A percentile compares a stretch with the other conserved stretches of the same genome.
Evolutionary conservation across 2,797 vertebrate genomes (phyloP).

Genomic region (Oreortyx pictus): DNA sequence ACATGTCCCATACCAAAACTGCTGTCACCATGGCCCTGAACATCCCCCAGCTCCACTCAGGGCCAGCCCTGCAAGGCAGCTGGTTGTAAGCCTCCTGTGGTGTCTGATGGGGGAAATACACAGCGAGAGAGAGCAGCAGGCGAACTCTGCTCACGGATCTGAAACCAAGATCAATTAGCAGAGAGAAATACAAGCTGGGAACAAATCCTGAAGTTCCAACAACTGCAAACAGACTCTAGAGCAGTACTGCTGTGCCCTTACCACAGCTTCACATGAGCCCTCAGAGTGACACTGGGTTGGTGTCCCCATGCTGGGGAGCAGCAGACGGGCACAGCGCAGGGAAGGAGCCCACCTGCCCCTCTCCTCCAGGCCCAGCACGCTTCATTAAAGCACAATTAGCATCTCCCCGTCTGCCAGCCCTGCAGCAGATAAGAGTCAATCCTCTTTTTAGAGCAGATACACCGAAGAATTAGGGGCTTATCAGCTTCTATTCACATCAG

Average conservation of each 20-base stretch:
- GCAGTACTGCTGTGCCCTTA: not conserved
- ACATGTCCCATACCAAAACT: not conserved
- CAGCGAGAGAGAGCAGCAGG: not conserved
- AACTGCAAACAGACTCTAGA: not conserved
- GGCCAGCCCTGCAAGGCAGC: not conserved
- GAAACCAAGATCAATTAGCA: not conserved
- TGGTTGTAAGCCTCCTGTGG: not conserved
- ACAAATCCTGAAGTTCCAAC: not conserved
- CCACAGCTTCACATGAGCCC: not conserved
- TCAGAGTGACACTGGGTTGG: not conserved
- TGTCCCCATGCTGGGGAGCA: rapidly evolving
- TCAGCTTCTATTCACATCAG: conserved; percentile 18
- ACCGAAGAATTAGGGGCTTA: conserved; percentile 45
- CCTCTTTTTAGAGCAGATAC: conserved; percentile 13
- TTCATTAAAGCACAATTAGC: conserved; percentile 31
- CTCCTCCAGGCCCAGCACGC: not conserved
- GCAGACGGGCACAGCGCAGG: not conserved
- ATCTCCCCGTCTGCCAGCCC: conserved; percentile 41
- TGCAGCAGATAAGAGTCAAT: conserved; percentile 5
- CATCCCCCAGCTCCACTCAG: not conserved
- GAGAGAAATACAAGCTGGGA: not conserved
- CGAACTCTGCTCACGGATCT: not conserved
- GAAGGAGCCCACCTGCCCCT: not conserved
- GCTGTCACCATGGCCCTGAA: not conserved
- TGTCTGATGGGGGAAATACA: not conserved